These are phyloP conservation scores for Poeciliopsis infans DNA, from an alignment of 2,797 vertebrate species.

Conservation along the genomic window DNA sequence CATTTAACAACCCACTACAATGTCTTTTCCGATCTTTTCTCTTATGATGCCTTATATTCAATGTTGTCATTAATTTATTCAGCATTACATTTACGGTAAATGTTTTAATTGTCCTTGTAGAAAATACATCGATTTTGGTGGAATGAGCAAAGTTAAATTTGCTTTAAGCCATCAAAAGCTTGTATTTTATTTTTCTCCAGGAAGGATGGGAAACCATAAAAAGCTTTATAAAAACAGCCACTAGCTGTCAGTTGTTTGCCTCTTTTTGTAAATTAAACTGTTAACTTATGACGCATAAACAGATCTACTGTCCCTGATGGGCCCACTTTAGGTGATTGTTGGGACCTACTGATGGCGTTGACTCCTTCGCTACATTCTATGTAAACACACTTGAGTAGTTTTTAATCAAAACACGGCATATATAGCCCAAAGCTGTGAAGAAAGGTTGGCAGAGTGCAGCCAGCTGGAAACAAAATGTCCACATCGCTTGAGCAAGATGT, in stretches of 20 bases:
- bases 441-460: slow-evolving; percentile 36
- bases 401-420: slow-evolving; percentile 24
- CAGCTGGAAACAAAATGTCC: slow-evolving; percentile 43
- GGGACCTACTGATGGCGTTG: slow-evolving; percentile 10
- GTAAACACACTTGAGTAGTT: neutral
- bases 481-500: slow-evolving; percentile 31
- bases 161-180: neutral
- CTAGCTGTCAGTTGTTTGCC: neutral
- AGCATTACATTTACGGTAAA: neutral
- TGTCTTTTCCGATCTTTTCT: slow-evolving; percentile 5
- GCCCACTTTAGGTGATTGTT: slow-evolving; percentile 8
- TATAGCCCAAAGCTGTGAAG: slow-evolving; percentile 28
- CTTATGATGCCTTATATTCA: neutral
- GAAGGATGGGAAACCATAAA: neutral
- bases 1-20: neutral
- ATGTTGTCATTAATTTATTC: neutral
- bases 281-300: slow-evolving; percentile 36
- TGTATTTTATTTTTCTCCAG: neutral
- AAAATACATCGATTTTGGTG: neutral
- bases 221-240: neutral
- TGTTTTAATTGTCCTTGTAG: neutral
- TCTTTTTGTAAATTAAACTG: slow-evolving; percentile 8
- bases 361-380: slow-evolving; percentile 10
- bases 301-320: slow-evolving; percentile 11
- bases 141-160: neutral